These are phyloP conservation scores for Oncorhynchus gorbuscha DNA, from an alignment of 2,113 vertebrate species.

Conservation along the genomic window DNA sequence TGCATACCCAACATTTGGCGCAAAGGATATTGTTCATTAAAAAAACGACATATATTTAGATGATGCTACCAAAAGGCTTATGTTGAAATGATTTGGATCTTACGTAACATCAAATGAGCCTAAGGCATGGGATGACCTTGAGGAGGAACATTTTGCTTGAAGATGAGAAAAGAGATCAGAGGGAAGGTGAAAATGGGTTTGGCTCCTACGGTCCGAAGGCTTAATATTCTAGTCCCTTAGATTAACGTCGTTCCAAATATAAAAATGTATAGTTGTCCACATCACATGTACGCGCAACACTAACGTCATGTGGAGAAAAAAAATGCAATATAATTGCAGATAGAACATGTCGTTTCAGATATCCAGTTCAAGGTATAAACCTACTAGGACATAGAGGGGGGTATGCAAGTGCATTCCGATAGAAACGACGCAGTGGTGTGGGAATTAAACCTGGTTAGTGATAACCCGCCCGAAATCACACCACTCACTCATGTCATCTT, in stretches of 20 bases:
- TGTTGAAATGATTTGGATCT: constrained; percentile 17
- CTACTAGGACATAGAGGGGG: constrained; percentile 19
- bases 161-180: constrained; percentile 37
- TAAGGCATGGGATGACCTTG: constrained; percentile 74
- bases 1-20: constrained; percentile 38
- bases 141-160: constrained; percentile 54
- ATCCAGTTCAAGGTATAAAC: constrained; percentile 38
- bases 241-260: constrained; percentile 34
- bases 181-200: neutral
- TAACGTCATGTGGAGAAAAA: neutral
- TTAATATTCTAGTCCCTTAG: constrained; percentile 6
- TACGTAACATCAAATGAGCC: constrained; percentile 44
- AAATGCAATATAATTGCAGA: neutral
- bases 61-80: neutral
- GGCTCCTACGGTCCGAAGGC: constrained; percentile 1
- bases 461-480: neutral
- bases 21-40: constrained; percentile 29
- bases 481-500: constrained; percentile 28
- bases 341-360: neutral
- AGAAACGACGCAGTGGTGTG: constrained; percentile 68
- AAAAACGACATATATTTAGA: constrained; percentile 16
- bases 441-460: constrained; percentile 18
- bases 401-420: constrained; percentile 69
- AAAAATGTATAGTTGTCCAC: neutral
- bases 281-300: neutral